Evolutionary conservation across 2,888 invertebrate genomes (phyloP).

Genomic region (Phalera bucephala): DNA sequence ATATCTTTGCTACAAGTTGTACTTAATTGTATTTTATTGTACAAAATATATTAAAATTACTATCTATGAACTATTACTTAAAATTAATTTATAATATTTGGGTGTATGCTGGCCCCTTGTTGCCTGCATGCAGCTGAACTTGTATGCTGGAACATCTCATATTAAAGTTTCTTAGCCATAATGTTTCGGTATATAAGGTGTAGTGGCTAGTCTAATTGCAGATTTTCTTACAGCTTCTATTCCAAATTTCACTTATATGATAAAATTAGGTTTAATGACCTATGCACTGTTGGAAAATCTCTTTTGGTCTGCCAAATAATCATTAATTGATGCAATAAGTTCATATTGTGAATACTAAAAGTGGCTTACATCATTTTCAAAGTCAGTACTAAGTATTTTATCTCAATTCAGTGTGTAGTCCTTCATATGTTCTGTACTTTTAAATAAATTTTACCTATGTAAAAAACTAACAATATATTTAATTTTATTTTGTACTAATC

Average conservation of each 20-base stretch:
- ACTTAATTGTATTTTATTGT: slow-evolving; percentile 87
- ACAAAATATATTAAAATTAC: slow-evolving; percentile 86
- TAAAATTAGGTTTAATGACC: slow-evolving; percentile 75
- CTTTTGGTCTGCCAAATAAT: slow-evolving; percentile 82
- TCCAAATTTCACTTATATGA: slow-evolving; percentile 79
- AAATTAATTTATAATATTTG: slow-evolving; percentile 77
- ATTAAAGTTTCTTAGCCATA: slow-evolving; percentile 76
- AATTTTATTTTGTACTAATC: slow-evolving; percentile 84
- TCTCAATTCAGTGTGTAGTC: slow-evolving; percentile 83
- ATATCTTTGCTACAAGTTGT: slow-evolving; percentile 88
- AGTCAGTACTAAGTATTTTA: slow-evolving; percentile 80
- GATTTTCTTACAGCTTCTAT: slow-evolving; percentile 83
- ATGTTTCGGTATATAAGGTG: slow-evolving; percentile 81
- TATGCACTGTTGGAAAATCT: slow-evolving; percentile 83
- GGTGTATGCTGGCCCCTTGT: slow-evolving; percentile 78
- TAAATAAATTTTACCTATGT: slow-evolving; percentile 82
- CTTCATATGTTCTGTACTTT: slow-evolving; percentile 83
- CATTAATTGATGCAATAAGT: slow-evolving; percentile 79
- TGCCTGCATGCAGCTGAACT: slow-evolving; percentile 80
- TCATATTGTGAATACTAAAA: slow-evolving; percentile 81
- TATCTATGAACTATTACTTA: slow-evolving; percentile 81
- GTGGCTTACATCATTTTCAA: slow-evolving; percentile 81
- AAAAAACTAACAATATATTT: slow-evolving; percentile 83
- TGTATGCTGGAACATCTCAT: slow-evolving; percentile 81
- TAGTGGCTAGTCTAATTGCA: slow-evolving; percentile 82